phyloP scores from a whole-genome alignment of 2,113 vertebrate species.

The Actinemys pallida region DNA sequence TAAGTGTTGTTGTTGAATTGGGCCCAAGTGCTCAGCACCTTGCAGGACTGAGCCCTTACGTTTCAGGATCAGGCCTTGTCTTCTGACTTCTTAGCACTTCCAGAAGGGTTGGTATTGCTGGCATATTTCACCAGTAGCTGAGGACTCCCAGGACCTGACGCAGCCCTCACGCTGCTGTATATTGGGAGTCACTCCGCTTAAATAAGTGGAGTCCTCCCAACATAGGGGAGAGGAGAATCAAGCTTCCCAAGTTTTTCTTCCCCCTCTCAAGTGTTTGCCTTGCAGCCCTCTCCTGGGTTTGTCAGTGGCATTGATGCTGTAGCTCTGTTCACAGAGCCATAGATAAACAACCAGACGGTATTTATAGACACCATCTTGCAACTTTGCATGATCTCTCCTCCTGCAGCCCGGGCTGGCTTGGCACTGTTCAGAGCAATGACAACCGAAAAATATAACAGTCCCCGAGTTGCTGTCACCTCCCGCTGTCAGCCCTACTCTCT shows the following conservation, averaged over 20 bases:
- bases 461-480: neutral
- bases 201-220: neutral
- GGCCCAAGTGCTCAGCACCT: neutral
- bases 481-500: neutral
- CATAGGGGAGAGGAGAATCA: neutral
- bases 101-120: too few relatives aligned
- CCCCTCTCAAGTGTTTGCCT: neutral
- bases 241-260: neutral
- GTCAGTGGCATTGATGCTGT: neutral
- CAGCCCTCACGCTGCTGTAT: neutral
- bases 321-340: neutral
- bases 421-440: neutral
- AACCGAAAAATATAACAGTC: neutral
- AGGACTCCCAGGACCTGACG: neutral
- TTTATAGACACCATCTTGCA: neutral
- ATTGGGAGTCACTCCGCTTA: neutral
- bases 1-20: neutral
- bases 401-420: neutral
- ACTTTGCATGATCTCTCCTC: neutral
- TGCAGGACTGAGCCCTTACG: neutral
- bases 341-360: neutral
- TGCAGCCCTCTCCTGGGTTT: neutral
- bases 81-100: neutral
- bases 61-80: neutral
- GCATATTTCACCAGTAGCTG: neutral